Evolutionary conservation across 2,113 vertebrate species (phyloP), one percentile per base, ranked within the genome.

Genomic region (Saguinus midas): DNA sequence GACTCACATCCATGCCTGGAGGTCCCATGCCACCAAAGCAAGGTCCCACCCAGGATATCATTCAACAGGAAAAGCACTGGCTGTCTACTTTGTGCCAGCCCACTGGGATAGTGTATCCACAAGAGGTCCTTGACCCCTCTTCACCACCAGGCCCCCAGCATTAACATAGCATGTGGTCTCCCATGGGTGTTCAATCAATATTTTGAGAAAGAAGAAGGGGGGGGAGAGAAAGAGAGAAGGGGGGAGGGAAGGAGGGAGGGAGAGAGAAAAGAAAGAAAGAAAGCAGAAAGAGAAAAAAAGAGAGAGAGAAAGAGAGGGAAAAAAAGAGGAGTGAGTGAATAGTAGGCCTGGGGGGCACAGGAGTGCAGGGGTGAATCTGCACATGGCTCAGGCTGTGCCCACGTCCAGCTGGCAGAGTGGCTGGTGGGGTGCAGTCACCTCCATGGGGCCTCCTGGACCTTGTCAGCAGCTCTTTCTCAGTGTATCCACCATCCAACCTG

Each of bases 31-130:
- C 0, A 29, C 66, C 87, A 25, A 18, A 7, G 3, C 8, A 9
- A 50, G 43, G 17, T 35, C 58, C 23, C 40, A 25, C 17, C 45
- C n/a, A 9, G 6, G 57, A 61, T 57, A 40, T 25, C 66, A 32
- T 9, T 37, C 13, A 20, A 0, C 29, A 48, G 50, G 17, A 78
- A 58, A 58, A 70, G 68, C 18, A 40, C 20, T 17, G 13, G 73
- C 2, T 18, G 27, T 25, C 72, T 3, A 64, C 13, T 11, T 78
- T 7, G 0, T 32, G 17, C 55, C 7, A 2, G 14, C 29, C 20
- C 68, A 10, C 75, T 3, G 5, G 35, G 11, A 7, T 1, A 11
- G 27, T 0, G 7, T 0, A 0, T 70, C 45, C 43, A 0, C 0
- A 0, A 37, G 21, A 58, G 6, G 50, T 14, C 58, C 75, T 35